phyloP scores from a whole-genome alignment of 2,797 vertebrate genomes.

The Spinibarbus caldwelli region DNA sequence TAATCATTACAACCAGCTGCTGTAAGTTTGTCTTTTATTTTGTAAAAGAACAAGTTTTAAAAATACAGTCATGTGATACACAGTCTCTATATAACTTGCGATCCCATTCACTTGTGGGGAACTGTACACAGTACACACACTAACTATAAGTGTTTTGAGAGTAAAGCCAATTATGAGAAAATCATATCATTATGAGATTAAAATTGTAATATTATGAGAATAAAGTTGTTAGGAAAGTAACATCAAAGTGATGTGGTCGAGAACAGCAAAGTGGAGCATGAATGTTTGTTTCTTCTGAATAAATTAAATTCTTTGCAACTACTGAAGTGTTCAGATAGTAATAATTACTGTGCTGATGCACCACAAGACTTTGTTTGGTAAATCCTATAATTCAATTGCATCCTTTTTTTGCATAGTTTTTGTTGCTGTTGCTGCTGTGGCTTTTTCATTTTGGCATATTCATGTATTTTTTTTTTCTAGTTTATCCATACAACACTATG shows the following conservation, averaged over 20 bases:
- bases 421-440: background rate
- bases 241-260: background rate
- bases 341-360: conserved; percentile 10
- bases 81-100: background rate
- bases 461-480: background rate
- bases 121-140: background rate
- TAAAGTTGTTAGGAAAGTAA: conserved; percentile 11
- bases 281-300: conserved; percentile 26
- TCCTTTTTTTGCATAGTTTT: background rate
- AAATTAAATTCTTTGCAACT: conserved; percentile 3
- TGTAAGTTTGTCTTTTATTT: background rate
- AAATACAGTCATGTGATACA: background rate
- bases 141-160: background rate
- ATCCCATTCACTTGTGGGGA: background rate
- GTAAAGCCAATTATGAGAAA: background rate
- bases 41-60: background rate
- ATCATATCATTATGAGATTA: background rate
- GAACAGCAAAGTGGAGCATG: conserved; percentile 10
- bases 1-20: background rate
- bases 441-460: background rate
- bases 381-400: background rate
- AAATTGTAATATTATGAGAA: background rate
- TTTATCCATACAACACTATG: background rate
- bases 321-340: background rate
- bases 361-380: background rate